Evolutionary conservation across 2,888 invertebrate genomes (phyloP), one percentile per base, ranked within the genome.

Genomic region (Prosapia bicincta): DNA sequence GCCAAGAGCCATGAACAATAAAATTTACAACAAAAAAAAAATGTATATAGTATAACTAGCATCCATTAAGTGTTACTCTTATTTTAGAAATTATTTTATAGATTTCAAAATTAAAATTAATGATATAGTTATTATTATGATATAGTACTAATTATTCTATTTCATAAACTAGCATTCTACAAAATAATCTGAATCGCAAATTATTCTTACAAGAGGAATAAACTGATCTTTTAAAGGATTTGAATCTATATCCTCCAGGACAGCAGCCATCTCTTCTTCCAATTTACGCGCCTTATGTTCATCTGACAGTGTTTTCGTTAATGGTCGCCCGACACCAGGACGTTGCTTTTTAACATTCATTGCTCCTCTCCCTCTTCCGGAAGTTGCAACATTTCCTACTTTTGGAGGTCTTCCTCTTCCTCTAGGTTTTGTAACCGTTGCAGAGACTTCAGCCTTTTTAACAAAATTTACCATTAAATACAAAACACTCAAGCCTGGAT

Each of bases 181-280:
- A n/a, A n/a, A n/a, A n/a, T n/a, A n/a, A n/a, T n/a, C n/a, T n/a
- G n/a, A n/a, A n/a, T n/a, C n/a, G n/a, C n/a, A n/a, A n/a, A n/a
- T 30, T 30, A 30, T 32, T 25, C 71, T 15, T 20, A 75, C 26
- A 26, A 65, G 38, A 20, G 70, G 32, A 65, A 30, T 54, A 24
- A 66, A 66, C 24, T 71, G 38, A 69, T 26, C 28, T 54, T 66
- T 75, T 68, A 43, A 25, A 13, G 78, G 66, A 0, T 71, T 65
- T 13, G 71, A 68, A n/a, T 76, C 71, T 85, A 85, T 85, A 1
- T 85, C 85, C 73, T 81, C 84, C 15, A 85, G 84, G 5, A 84
- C 85, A 71, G 84, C 85, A 43, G 85, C 85, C 85, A 85, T 85
- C 82, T 85, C 85, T 78, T 83, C 81, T 69, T 85, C 84, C 24